Evolutionary conservation across 2,888 invertebrate species (phyloP).

Genomic region (Alsophila aescularia): DNA sequence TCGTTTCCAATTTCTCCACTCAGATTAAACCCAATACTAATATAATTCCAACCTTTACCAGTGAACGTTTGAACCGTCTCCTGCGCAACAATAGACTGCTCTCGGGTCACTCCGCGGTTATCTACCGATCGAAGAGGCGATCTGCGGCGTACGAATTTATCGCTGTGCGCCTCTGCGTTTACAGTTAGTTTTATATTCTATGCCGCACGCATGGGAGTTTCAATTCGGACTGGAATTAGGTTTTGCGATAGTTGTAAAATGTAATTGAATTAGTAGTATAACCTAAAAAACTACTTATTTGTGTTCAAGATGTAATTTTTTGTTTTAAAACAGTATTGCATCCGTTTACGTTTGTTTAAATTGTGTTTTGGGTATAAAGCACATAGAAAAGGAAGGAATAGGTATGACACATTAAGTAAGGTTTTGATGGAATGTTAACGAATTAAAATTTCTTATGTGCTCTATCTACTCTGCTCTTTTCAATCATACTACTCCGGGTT

Average conservation of each 20-base stretch:
- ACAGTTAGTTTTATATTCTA: slow-evolving; percentile 64
- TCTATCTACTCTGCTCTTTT: too few relatives aligned
- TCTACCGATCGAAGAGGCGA: slow-evolving; percentile 74
- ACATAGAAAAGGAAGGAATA: too few relatives aligned
- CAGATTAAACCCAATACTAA: slow-evolving; percentile 19
- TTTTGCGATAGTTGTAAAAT: background rate
- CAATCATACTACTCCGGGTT: too few relatives aligned
- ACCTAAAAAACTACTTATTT: too few relatives aligned
- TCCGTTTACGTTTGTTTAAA: too few relatives aligned
- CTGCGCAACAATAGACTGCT: slow-evolving; percentile 68
- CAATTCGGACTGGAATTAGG: slow-evolving; percentile 8
- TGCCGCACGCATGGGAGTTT: slow-evolving; percentile 37
- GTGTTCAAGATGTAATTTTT: background rate
- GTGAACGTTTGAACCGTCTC: slow-evolving; percentile 55
- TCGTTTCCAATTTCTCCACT: slow-evolving; percentile 11
- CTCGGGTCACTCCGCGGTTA: slow-evolving; percentile 76
- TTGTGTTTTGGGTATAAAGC: too few relatives aligned
- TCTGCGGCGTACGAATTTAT: slow-evolving; percentile 73
- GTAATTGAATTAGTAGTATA: slow-evolving; percentile 5
- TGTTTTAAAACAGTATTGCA: background rate
- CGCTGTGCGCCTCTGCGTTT: slow-evolving; percentile 62
- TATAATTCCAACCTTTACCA: slow-evolving; percentile 30
- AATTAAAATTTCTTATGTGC: too few relatives aligned
- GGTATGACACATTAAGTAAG: too few relatives aligned
- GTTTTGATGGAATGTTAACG: too few relatives aligned